A percentile compares a stretch with the other conserved stretches of the same genome.
phyloP scores from a whole-genome alignment of 2,797 vertebrate species.

The Mormyrops attenuatus region DNA sequence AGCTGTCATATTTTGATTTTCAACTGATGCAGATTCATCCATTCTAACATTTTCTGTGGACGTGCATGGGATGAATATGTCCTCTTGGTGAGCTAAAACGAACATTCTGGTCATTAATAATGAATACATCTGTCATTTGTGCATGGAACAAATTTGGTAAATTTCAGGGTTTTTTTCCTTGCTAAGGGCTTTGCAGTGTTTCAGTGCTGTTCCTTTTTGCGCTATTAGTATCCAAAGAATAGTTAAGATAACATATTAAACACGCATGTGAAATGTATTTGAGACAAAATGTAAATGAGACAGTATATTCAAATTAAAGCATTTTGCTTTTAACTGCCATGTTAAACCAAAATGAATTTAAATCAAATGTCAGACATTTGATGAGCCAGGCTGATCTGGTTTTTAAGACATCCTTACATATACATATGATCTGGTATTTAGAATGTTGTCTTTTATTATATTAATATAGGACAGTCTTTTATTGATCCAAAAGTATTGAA shows the following conservation, averaged over 20 bases:
- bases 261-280: neutral
- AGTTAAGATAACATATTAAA: neutral
- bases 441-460: neutral
- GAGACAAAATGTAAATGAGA: neutral
- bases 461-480: neutral
- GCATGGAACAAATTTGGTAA: constrained; percentile 40
- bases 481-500: neutral
- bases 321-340: neutral
- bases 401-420: neutral
- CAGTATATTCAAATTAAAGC: neutral
- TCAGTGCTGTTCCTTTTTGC: constrained; percentile 44
- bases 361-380: neutral
- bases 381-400: neutral
- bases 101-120: constrained; percentile 31
- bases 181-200: constrained; percentile 23
- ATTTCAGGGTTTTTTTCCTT: constrained; percentile 24
- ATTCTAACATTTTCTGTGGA: constrained; percentile 19
- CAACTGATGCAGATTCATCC: neutral
- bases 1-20: constrained; percentile 2
- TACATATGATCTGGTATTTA: neutral
- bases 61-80: constrained; percentile 30
- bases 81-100: constrained; percentile 27
- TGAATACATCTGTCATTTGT: constrained; percentile 30
- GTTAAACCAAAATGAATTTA: neutral
- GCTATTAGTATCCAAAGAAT: neutral